Evolutionary conservation across 2,113 vertebrate species (phyloP).

Genomic region (Petroica traversi): DNA sequence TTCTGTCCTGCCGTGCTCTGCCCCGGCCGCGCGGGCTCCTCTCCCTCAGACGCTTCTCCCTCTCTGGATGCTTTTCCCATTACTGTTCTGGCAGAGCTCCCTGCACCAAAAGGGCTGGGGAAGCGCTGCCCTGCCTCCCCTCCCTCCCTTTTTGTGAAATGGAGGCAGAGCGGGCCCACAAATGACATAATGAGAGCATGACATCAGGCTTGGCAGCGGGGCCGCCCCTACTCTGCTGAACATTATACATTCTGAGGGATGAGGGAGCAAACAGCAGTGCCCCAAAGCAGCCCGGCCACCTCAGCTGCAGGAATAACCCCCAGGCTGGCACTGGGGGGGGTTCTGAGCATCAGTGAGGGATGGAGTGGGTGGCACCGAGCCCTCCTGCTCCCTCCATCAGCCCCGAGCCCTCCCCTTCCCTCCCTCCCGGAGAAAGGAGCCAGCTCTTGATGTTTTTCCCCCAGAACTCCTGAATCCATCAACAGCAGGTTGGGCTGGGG

Average conservation of each 20-base stretch:
- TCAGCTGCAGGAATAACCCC: not conserved
- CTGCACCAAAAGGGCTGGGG: constrained; percentile 6
- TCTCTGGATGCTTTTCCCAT: constrained; percentile 56
- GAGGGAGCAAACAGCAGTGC: not conserved
- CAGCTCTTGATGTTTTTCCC: accelerated
- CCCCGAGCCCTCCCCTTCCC: not conserved
- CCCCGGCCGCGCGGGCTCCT: not conserved
- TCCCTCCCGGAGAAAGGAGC: not conserved
- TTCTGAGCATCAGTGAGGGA: not conserved
- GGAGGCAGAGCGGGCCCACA: constrained; percentile 38
- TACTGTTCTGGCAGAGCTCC: constrained; percentile 45
- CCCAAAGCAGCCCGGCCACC: not conserved
- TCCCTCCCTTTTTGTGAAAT: not conserved
- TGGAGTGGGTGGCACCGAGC: no score
- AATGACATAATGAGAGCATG: constrained; percentile 69
- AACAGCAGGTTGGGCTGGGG: not conserved
- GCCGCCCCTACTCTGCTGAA: not conserved
- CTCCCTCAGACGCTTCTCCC: not conserved
- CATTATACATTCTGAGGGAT: not conserved
- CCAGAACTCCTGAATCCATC: accelerated
- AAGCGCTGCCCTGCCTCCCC: not conserved
- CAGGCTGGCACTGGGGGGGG: not conserved
- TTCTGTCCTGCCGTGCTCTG: not conserved
- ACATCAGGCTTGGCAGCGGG: constrained; percentile 62
- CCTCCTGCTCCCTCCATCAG: not conserved